A percentile compares a stretch with the other conserved stretches of the same genome.
These are phyloP conservation scores for Lithophane socia DNA, from an alignment of 2,888 invertebrate species.

Conservation along the genomic window DNA sequence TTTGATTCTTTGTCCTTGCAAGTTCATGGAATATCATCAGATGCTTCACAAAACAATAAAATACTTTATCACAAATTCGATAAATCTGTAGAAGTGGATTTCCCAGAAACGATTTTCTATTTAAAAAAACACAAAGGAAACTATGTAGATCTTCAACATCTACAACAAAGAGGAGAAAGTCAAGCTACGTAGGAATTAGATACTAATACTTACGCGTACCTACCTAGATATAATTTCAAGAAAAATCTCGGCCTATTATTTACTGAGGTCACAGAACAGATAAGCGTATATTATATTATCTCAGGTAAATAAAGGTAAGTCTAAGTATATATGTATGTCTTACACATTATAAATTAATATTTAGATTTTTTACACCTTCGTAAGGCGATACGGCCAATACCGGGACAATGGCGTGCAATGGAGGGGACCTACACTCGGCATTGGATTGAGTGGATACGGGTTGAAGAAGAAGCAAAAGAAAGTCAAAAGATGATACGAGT, in stretches of 20 bases:
- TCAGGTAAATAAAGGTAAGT: conserved; percentile 20
- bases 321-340: background rate
- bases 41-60: conserved; percentile 18
- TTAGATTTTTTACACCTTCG: background rate
- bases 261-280: conserved; percentile 27
- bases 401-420: background rate
- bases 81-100: conserved; percentile 11
- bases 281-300: conserved; percentile 31
- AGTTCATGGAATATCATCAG: conserved; percentile 14
- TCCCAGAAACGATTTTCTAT: background rate
- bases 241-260: conserved; percentile 22
- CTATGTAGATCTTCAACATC: background rate
- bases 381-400: background rate
- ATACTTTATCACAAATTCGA: conserved; percentile 4
- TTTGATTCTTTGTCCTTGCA: conserved; percentile 21
- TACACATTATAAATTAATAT: background rate
- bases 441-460: background rate
- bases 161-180: background rate
- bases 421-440: background rate
- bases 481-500: background rate
- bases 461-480: background rate
- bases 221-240: background rate
- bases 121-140: background rate
- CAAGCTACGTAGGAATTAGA: background rate
- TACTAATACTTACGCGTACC: background rate